phyloP scores from a whole-genome alignment of 2,888 invertebrate species.

The Buathra laborator region DNA sequence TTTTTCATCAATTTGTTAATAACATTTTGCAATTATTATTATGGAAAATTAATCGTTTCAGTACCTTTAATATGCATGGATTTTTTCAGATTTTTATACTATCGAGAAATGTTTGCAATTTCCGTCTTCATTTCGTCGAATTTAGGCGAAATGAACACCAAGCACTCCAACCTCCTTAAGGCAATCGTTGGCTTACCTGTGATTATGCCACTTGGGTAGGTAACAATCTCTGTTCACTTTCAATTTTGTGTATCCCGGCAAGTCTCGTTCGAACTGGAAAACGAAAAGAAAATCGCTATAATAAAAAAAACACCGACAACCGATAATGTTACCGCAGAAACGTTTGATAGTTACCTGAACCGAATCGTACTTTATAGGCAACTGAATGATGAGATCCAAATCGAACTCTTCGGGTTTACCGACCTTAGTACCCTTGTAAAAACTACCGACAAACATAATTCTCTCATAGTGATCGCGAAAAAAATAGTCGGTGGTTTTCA shows the following conservation, averaged over 20 bases:
- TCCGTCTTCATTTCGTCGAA: too few relatives aligned
- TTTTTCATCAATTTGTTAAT: too few relatives aligned
- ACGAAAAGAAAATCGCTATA: not conserved
- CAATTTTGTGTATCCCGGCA: slow-evolving; percentile 72
- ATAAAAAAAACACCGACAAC: slow-evolving; percentile 16
- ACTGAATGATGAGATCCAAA: slow-evolving; percentile 87
- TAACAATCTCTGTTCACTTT: slow-evolving; percentile 48
- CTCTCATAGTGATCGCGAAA: slow-evolving; percentile 79
- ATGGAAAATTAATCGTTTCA: too few relatives aligned
- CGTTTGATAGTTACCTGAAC: slow-evolving; percentile 75
- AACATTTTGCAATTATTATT: too few relatives aligned
- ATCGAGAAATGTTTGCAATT: too few relatives aligned
- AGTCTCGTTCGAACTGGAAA: slow-evolving; percentile 45
- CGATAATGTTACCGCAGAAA: slow-evolving; percentile 39
- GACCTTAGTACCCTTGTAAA: slow-evolving; percentile 88
- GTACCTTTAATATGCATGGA: too few relatives aligned
- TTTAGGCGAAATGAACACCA: too few relatives aligned
- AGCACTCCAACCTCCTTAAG: not conserved
- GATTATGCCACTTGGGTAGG: slow-evolving; percentile 66
- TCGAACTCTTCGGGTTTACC: slow-evolving; percentile 88
- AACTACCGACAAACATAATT: slow-evolving; percentile 87
- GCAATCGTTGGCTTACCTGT: slow-evolving; percentile 61
- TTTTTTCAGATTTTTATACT: too few relatives aligned
- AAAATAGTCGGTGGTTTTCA: slow-evolving; percentile 79
- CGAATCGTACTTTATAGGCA: slow-evolving; percentile 85